Conservation (phyloP, 2,888 invertebrate genomes). For the Oscheius myriophilus region DNA sequence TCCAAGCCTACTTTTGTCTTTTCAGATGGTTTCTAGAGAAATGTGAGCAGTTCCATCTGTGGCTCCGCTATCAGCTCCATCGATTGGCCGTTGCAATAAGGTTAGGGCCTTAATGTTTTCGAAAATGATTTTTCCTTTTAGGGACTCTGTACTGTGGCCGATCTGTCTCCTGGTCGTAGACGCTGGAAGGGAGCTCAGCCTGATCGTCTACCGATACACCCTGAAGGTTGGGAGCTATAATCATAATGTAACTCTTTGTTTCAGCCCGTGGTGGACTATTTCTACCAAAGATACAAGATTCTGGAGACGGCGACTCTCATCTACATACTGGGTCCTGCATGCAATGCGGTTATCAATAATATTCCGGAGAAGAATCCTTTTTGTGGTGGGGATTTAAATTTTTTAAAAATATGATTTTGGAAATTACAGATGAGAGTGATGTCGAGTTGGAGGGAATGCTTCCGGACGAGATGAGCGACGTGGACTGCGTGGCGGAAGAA, state of each 20-base stretch:
- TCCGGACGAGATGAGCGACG: slow-evolving; percentile 51
- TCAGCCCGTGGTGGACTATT: slow-evolving; percentile 48
- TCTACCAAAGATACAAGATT: slow-evolving; percentile 52
- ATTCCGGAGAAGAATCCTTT: slow-evolving; percentile 68
- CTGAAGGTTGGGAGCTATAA: slow-evolving; percentile 29
- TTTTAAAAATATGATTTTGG: not conserved
- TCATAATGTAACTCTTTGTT: not conserved
- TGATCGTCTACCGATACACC: slow-evolving; percentile 35
- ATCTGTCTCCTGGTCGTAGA: slow-evolving; percentile 50
- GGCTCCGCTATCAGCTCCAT: slow-evolving; percentile 45
- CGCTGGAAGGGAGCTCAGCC: slow-evolving; percentile 33
- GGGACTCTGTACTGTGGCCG: slow-evolving; percentile 63
- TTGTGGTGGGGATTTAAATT: slow-evolving; percentile 44
- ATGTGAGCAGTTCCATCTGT: slow-evolving; percentile 40
- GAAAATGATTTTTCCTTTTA: slow-evolving; percentile 22
- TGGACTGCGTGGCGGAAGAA: slow-evolving; percentile 35
- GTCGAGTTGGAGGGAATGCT: slow-evolving; percentile 64
- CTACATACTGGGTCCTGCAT: slow-evolving; percentile 64
- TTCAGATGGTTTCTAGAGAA: slow-evolving; percentile 36
- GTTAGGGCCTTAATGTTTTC: not conserved
- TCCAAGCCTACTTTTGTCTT: too few species aligned
- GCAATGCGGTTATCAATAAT: slow-evolving; percentile 58
- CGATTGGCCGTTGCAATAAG: slow-evolving; percentile 43
- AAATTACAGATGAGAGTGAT: slow-evolving; percentile 63
- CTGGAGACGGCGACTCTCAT: slow-evolving; percentile 49